Evolutionary conservation across 2,888 invertebrate species (phyloP).

Genomic region (Ichneumoninae sp.): DNA sequence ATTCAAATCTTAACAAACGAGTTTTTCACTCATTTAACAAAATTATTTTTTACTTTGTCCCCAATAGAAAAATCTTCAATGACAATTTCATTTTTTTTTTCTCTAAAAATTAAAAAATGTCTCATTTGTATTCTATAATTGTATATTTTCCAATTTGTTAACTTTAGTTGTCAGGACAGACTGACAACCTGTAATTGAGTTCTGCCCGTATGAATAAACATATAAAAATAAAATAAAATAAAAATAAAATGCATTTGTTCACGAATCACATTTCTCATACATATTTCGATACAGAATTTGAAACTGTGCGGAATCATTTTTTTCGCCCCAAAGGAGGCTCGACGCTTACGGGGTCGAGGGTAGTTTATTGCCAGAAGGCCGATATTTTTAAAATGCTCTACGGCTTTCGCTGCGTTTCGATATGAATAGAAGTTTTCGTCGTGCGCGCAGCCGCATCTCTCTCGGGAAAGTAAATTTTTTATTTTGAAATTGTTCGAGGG

Average conservation of each 20-base stretch:
- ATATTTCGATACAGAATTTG: neutral
- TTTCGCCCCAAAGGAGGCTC: neutral
- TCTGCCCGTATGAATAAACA: no score
- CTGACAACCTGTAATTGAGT: no score
- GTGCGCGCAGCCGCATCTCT: conserved; percentile 26
- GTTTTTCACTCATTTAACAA: no score
- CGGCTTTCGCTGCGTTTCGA: neutral
- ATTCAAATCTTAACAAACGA: no score
- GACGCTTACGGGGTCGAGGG: neutral
- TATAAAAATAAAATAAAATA: no score
- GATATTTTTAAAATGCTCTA: neutral
- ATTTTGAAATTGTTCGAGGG: conserved; percentile 12
- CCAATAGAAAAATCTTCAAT: no score
- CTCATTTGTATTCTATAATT: no score
- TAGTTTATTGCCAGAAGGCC: neutral
- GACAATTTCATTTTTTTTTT: no score
- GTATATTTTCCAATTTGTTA: no score
- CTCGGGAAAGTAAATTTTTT: neutral
- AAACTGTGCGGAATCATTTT: neutral
- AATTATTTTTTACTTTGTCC: no score
- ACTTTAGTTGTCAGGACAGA: no score
- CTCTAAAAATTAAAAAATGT: no score
- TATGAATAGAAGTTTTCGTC: neutral
- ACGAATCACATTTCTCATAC: neutral
- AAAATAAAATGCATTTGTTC: neutral